These are phyloP conservation scores for Morinoia aosen DNA, from an alignment of 2,888 invertebrate species.

Conservation along the genomic window DNA sequence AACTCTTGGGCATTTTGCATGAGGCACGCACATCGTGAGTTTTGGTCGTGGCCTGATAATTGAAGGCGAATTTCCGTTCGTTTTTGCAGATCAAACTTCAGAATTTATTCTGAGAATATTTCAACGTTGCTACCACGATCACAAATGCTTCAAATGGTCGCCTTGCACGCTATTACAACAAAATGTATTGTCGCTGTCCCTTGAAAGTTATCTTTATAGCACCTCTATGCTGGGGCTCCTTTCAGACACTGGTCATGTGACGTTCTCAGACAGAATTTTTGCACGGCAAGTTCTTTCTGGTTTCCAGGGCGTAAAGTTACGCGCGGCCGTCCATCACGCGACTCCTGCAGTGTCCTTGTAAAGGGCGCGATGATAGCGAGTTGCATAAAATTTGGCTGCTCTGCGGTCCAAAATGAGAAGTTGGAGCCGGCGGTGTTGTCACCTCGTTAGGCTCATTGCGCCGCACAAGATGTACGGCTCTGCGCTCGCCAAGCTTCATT, in stretches of 20 bases:
- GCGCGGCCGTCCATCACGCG: conserved; percentile 24
- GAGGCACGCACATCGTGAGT: not conserved
- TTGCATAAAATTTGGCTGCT: conserved; percentile 45
- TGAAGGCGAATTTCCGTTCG: conserved; percentile 3
- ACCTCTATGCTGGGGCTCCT: not conserved
- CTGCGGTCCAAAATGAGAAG: conserved; percentile 35
- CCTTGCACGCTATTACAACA: conserved; percentile 1
- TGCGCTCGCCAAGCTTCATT: conserved; percentile 2
- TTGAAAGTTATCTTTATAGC: not conserved
- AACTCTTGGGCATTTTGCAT: not conserved
- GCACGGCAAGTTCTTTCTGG: not conserved
- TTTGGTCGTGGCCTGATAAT: not conserved
- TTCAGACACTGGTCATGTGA: not conserved
- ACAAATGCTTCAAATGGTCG: not conserved
- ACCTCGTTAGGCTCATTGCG: conserved; percentile 48
- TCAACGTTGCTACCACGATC: not conserved
- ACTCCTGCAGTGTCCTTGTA: conserved; percentile 43
- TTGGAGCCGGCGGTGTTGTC: conserved; percentile 8
- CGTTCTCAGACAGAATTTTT: not conserved
- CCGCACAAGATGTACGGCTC: conserved; percentile 31
- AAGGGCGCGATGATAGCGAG: conserved; percentile 21
- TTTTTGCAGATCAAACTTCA: not conserved
- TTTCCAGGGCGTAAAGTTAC: not conserved
- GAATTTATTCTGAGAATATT: not conserved
- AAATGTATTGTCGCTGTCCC: conserved; percentile 12